Percentiles rank a stretch among this genome's conserved stretches.
phyloP scores from a whole-genome alignment of 2,113 vertebrate genomes.

The Barnardius zonarius region DNA sequence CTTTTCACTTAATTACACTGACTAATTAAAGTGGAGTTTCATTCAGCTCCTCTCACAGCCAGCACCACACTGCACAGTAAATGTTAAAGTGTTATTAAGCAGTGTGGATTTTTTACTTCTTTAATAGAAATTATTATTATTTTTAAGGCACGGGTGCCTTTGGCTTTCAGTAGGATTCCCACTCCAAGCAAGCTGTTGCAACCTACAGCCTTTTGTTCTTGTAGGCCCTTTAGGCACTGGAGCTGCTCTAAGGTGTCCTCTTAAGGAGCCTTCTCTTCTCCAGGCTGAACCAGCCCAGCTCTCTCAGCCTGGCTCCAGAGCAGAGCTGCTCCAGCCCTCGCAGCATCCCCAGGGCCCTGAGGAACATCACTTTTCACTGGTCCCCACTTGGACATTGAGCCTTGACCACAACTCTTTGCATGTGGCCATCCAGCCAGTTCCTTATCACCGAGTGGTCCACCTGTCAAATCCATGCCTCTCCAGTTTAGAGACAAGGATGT shows the following conservation, averaged over 20 bases:
- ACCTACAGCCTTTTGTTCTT: background rate
- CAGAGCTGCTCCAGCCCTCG: background rate
- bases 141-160: background rate
- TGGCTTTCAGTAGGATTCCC: background rate
- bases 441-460: background rate
- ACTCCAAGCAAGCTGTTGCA: background rate
- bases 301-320: too few relatives aligned
- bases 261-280: too few relatives aligned
- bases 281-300: too few relatives aligned
- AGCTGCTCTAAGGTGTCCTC: too few relatives aligned
- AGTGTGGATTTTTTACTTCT: background rate
- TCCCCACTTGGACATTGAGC: background rate
- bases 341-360: background rate
- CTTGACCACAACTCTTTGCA: background rate
- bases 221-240: background rate
- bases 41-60: background rate
- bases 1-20: background rate
- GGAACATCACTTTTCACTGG: background rate
- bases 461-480: background rate
- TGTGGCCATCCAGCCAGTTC: background rate
- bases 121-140: background rate
- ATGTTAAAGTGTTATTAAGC: background rate
- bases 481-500: background rate
- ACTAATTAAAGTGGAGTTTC: constrained; percentile 4
- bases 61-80: background rate